Evolutionary conservation across 2,113 vertebrate genomes (phyloP), one percentile per base, ranked within the genome.

Genomic region (Neopipo cinnamomea): DNA sequence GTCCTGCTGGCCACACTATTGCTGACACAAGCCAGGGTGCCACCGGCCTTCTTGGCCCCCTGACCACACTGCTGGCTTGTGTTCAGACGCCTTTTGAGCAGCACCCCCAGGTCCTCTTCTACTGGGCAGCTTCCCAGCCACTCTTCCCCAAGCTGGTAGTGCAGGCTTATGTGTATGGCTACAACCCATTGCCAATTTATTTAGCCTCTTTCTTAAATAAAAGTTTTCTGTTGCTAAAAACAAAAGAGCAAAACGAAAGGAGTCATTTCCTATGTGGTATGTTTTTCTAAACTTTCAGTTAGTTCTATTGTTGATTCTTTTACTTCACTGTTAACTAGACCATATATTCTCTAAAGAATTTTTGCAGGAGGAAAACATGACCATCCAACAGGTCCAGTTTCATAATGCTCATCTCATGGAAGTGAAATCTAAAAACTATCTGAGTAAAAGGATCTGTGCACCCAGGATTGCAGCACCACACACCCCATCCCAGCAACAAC

Each of bases 1-100:
- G 2, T 58, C 9, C 44, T 89, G 22, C 31, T 66, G 50, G 3
- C 3, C 14, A 9, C 59, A 44, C 9, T 22, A 1, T 3, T 50
- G 9, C 67, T 42, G 22, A 4, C 4, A 7, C 4, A 81, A 7
- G 8, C 10, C 68, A 89, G 44, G 25, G 23, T 58, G 14, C 14
- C 50, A 20, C 0, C 14, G 12, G 8, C 27, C 22, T 52, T 37
- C 49, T 1, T 16, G 12, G 12, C 23, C 22, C 44, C 33, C 49
- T 49, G 50, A 11, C 5, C 22, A 39, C 23, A 14, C 35, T 28
- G 3, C 19, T 67, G 46, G 28, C 4, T 66, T 27, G 3, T 19
- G 7, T 14, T 67, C 68, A 59, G 37, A 6, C 3, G n/a, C 0
- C 22, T 50, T 18, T 16, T 0, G 0, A 27, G 6, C 9, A 44